Evolutionary conservation across 2,888 invertebrate species (phyloP).

Genomic region (Calameuta filiformis): DNA sequence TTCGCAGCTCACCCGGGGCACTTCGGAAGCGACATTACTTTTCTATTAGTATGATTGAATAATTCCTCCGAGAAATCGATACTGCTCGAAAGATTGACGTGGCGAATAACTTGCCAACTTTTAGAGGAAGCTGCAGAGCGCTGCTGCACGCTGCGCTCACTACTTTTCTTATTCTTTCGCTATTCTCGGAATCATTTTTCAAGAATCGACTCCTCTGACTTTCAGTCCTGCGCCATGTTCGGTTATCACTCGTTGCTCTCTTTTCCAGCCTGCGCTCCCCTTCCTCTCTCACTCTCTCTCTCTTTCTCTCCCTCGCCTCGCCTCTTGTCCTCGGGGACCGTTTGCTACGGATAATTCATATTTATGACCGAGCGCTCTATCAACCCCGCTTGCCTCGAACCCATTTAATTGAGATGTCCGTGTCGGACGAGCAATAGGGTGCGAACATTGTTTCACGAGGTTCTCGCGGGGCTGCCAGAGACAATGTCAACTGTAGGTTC

Average conservation of each 20-base stretch:
- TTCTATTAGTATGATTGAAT: constrained; percentile 60
- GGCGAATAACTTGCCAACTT: too few species aligned
- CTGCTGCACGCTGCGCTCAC: too few species aligned
- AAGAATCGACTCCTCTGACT: too few species aligned
- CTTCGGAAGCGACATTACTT: constrained; percentile 48
- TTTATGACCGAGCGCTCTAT: constrained; percentile 63
- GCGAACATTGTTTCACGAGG: constrained; percentile 40
- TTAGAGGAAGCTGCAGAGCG: too few species aligned
- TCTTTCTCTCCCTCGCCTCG: neutral
- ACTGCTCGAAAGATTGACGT: neutral
- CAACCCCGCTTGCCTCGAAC: constrained; percentile 63
- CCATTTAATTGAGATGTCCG: constrained; percentile 66
- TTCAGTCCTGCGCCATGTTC: too few species aligned
- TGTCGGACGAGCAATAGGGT: constrained; percentile 62
- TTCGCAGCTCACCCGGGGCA: constrained; percentile 24
- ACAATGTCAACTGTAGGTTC: constrained; percentile 30
- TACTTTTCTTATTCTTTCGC: too few species aligned
- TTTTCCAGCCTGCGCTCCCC: too few species aligned
- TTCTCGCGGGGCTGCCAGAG: constrained; percentile 5
- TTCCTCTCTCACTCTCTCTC: too few species aligned
- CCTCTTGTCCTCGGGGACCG: constrained; percentile 52
- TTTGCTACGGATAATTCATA: constrained; percentile 65
- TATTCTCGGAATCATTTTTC: too few species aligned
- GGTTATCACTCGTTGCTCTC: too few species aligned
- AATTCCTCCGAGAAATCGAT: constrained; percentile 21